A percentile compares a stretch with the other conserved stretches of the same genome.
These are phyloP conservation scores for Pyrocephalus nanus DNA, from an alignment of 2,797 vertebrate genomes.

Conservation along the genomic window DNA sequence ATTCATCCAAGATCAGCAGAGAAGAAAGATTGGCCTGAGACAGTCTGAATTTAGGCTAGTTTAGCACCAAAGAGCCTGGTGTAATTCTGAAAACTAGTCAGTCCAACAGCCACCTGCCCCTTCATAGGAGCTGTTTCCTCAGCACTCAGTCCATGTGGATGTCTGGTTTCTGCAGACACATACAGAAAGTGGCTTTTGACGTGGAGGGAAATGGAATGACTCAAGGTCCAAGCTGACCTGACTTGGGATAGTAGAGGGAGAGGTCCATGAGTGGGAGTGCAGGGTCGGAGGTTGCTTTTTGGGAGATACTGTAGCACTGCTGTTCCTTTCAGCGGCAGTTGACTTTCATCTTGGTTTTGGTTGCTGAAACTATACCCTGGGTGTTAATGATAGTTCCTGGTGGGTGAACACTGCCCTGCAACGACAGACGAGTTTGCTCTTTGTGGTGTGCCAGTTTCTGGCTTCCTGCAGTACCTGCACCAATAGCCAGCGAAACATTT, in stretches of 20 bases:
- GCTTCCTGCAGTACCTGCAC: conserved; percentile 41
- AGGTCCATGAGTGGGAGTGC: accelerated
- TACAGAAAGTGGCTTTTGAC: neutral
- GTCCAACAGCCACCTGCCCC: neutral
- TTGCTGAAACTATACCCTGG: neutral
- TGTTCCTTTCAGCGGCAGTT: neutral
- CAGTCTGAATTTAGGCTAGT: neutral
- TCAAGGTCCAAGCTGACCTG: neutral
- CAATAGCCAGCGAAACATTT: neutral
- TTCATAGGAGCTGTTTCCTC: neutral
- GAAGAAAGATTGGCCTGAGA: neutral
- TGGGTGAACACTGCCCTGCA: neutral
- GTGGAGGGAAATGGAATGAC: neutral
- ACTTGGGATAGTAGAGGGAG: accelerated
- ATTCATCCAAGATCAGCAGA: neutral
- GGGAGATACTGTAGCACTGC: neutral
- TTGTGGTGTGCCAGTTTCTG: conserved; percentile 20
- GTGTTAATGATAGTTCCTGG: neutral
- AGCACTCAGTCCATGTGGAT: neutral
- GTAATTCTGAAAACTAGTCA: accelerated
- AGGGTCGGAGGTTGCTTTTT: neutral
- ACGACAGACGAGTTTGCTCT: neutral
- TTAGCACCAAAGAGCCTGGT: neutral
- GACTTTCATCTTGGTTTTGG: conserved; percentile 6
- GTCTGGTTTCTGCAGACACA: neutral